Evolutionary conservation across 2,888 invertebrate genomes (phyloP), one percentile per base, ranked within the genome.

Genomic region (Spialia ferax): DNA sequence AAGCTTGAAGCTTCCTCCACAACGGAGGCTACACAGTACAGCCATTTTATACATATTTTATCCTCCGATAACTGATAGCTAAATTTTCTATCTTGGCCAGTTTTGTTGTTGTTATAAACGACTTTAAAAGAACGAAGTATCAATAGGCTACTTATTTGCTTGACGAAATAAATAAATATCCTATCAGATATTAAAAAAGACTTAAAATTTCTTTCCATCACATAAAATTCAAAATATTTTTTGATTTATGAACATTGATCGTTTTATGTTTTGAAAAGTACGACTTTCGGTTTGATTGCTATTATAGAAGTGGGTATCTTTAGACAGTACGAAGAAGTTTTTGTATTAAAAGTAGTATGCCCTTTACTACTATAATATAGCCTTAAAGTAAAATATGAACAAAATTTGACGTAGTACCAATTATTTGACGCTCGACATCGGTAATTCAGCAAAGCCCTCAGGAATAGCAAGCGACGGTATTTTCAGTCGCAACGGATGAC

Each of bases 371-470:
- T 5, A 13, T 13, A 11, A 50, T 5, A 13, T 13, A 11, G 22
- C 45, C 10, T 23, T 18, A 18, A 45, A 45, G 10, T 50, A n/a
- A 26, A 35, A 20, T 18, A 57, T 15, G 35, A 57, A 50, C 23
- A 48, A 42, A n/a, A 35, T 56, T 64, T 57, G 52, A 59, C 52
- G 52, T 52, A 52, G n/a, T 59, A 59, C 65, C 38, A 26, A 52
- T 59, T 56, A 56, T 59, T 52, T 59, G 59, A 38, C 59, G 48
- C n/a, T 7, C 50, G 20, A 65, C 59, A 65, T 65, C 38, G 50
- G 59, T 59, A 52, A 65, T 65, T 59, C 65, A 42, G 50, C 38
- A 65, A 65, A 59, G 57, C 65, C 59, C 65, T 65, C 65, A 65
- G 65, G 65, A 65, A 65, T 59, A 65, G 38, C 26, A 42, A 29